Evolutionary conservation across 2,797 vertebrate species (phyloP).

Genomic region (Hypotaenidia okinawae): DNA sequence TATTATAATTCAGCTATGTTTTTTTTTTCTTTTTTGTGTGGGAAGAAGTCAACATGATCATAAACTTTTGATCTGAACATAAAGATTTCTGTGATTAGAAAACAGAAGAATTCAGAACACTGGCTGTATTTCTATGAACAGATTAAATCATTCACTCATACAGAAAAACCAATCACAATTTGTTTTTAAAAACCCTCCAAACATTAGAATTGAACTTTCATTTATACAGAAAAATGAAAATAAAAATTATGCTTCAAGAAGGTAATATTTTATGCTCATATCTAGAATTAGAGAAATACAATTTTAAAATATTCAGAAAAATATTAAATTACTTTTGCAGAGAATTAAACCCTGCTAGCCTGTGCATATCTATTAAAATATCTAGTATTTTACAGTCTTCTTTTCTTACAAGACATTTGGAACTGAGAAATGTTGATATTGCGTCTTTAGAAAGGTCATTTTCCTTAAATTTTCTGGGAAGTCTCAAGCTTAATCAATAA

Average conservation of each 20-base stretch:
- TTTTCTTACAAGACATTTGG: not conserved
- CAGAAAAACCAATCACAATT: not conserved
- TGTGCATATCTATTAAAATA: not conserved
- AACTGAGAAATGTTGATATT: not conserved
- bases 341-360: not conserved
- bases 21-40: not conserved
- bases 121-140: not conserved
- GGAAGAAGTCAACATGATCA: not conserved
- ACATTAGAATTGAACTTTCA: not conserved
- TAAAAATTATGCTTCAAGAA: not conserved
- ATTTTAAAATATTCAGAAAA: not conserved
- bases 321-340: not conserved
- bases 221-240: not conserved
- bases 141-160: not conserved
- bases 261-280: not conserved
- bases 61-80: not conserved
- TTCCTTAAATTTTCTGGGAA: slow-evolving; percentile 11
- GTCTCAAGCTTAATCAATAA: slow-evolving; percentile 31
- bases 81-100: not conserved
- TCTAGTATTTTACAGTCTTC: not conserved
- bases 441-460: not conserved
- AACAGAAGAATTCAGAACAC: not conserved
- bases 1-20: not conserved
- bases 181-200: not conserved
- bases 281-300: not conserved